A percentile compares a stretch with the other conserved stretches of the same genome.
These are phyloP conservation scores for Laticauda colubrina DNA, from an alignment of 2,113 vertebrate genomes.

Conservation along the genomic window DNA sequence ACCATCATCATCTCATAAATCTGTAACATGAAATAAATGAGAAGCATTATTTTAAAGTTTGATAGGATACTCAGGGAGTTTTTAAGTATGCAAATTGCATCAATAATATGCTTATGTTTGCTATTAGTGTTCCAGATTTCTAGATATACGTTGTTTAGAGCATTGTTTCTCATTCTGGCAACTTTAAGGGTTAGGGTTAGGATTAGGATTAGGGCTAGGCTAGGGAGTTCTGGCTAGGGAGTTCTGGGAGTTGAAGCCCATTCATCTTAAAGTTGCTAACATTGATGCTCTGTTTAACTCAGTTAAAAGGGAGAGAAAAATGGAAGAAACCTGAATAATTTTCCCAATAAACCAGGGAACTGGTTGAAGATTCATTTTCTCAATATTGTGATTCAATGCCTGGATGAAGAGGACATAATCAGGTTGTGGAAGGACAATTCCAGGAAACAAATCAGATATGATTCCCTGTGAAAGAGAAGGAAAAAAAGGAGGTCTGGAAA, in stretches of 20 bases:
- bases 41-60: not conserved
- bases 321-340: conserved; percentile 85
- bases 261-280: not conserved
- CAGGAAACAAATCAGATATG: conserved; percentile 92
- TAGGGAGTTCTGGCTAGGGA: not conserved
- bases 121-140: not conserved
- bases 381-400: conserved; percentile 78
- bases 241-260: not conserved
- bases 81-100: not conserved
- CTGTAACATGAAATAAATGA: conserved; percentile 55
- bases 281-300: not conserved
- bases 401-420: conserved; percentile 84
- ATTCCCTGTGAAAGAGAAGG: conserved; percentile 77
- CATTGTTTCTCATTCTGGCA: not conserved
- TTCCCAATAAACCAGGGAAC: conserved; percentile 92
- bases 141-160: not conserved
- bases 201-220: too few relatives aligned
- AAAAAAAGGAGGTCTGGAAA: conserved; percentile 12
- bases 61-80: not conserved
- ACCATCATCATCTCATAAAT: conserved; percentile 96
- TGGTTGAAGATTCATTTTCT: conserved; percentile 82
- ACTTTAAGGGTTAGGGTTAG: not conserved
- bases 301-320: not conserved
- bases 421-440: conserved; percentile 84
- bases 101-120: not conserved